Evolutionary conservation across 2,888 invertebrate species (phyloP).

Genomic region (Andricus curvator): DNA sequence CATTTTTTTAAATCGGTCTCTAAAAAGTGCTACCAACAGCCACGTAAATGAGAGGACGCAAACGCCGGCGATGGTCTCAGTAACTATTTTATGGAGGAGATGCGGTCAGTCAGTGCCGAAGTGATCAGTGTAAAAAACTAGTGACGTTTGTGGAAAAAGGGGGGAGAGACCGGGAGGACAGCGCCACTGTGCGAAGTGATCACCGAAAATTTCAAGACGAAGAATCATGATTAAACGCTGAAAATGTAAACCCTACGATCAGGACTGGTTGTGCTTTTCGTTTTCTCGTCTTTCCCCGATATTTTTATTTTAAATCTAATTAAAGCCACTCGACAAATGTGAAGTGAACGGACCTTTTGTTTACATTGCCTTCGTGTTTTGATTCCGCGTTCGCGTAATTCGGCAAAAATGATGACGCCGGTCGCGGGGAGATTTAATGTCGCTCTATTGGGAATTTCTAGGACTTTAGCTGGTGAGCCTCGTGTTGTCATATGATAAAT

Average conservation of each 20-base stretch:
- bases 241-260: constrained; percentile 6
- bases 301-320: background rate
- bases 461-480: constrained; percentile 54
- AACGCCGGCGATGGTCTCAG: constrained; percentile 17
- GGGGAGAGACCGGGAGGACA: background rate
- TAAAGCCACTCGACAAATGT: background rate
- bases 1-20: background rate
- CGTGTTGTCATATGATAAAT: constrained; percentile 72
- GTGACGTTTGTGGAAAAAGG: constrained; percentile 38
- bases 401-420: constrained; percentile 61
- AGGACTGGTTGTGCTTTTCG: constrained; percentile 43
- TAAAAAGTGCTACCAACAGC: background rate
- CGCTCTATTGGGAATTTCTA: constrained; percentile 45
- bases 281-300: constrained; percentile 23
- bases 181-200: background rate
- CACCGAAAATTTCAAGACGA: background rate
- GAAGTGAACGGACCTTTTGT: constrained; percentile 25
- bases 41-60: constrained; percentile 30
- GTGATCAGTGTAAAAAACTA: constrained; percentile 56
- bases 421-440: constrained; percentile 55
- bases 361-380: constrained; percentile 43
- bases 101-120: constrained; percentile 49
- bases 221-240: background rate
- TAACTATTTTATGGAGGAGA: background rate
- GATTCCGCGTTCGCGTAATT: constrained; percentile 24